Percentiles rank a stretch among this genome's conserved stretches.
Evolutionary conservation across 2,797 vertebrate genomes (phyloP).

Genomic region (Chanos chanos): DNA sequence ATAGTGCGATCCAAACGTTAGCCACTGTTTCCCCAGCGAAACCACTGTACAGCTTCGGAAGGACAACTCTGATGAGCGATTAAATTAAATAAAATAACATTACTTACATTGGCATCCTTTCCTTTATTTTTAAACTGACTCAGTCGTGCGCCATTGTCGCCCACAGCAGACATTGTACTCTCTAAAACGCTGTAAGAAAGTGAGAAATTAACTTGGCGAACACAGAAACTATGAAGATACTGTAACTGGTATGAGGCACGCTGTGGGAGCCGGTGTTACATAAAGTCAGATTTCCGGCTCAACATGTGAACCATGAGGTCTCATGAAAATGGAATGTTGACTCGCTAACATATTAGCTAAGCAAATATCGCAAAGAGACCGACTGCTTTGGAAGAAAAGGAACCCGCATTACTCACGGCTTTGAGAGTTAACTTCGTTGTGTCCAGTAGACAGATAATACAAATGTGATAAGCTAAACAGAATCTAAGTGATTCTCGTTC

Average conservation of each 20-base stretch:
- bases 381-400: not conserved
- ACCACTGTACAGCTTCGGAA: too few species aligned
- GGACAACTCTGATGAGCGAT: not conserved
- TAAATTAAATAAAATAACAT: not conserved
- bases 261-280: not conserved
- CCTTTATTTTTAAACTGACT: constrained; percentile 94
- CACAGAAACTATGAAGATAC: too few species aligned
- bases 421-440: too few species aligned
- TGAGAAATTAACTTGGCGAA: not conserved
- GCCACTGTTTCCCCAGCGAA: not conserved
- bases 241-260: too few species aligned
- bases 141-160: constrained; percentile 71
- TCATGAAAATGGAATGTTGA: not conserved
- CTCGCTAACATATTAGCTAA: not conserved
- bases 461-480: too few species aligned
- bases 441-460: too few species aligned
- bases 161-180: constrained; percentile 73
- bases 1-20: not conserved
- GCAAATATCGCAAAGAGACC: not conserved
- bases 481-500: too few species aligned
- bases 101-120: constrained; percentile 80
- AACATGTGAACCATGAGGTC: constrained; percentile 13
- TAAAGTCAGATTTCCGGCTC: constrained; percentile 8
- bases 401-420: not conserved
- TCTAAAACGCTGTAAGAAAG: not conserved